phyloP scores from a whole-genome alignment of 2,888 invertebrate genomes.

The Dermolepida albohirtum region DNA sequence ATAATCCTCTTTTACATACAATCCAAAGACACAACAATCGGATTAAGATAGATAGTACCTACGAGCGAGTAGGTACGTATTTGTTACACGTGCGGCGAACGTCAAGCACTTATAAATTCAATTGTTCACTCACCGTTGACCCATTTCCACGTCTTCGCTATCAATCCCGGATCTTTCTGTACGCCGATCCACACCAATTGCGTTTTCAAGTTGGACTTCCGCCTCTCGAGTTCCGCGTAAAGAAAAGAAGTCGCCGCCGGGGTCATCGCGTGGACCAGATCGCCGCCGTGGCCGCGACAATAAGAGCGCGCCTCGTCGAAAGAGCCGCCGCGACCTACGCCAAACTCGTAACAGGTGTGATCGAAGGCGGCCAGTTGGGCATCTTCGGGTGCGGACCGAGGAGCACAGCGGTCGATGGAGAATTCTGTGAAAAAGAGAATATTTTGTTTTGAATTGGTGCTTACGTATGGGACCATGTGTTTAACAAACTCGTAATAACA shows the following conservation, averaged over 20 bases:
- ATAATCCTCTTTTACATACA: too few relatives aligned
- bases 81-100: not conserved
- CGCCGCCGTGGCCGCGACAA: constrained; percentile 77
- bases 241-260: constrained; percentile 73
- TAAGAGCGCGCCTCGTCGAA: constrained; percentile 84
- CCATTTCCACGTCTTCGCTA: constrained; percentile 90
- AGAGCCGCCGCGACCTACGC: constrained; percentile 83
- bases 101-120: constrained; percentile 23
- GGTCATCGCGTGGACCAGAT: constrained; percentile 76
- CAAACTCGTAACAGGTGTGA: constrained; percentile 90
- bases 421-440: constrained; percentile 73
- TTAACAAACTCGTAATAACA: too few relatives aligned
- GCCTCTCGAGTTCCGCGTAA: constrained; percentile 82
- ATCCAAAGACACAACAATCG: constrained; percentile 1
- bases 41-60: constrained; percentile 3
- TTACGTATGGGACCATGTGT: too few relatives aligned
- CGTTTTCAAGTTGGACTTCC: constrained; percentile 83
- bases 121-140: constrained; percentile 77
- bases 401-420: constrained; percentile 85
- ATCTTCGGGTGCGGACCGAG: constrained; percentile 80
- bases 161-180: constrained; percentile 86
- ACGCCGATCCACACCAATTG: constrained; percentile 94
- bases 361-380: constrained; percentile 86
- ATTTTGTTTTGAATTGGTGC: too few relatives aligned
- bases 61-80: not conserved